Base-by-base conservation (phyloP, 2,888 invertebrate genomes). In the Drosophila nigricruria region DNA sequence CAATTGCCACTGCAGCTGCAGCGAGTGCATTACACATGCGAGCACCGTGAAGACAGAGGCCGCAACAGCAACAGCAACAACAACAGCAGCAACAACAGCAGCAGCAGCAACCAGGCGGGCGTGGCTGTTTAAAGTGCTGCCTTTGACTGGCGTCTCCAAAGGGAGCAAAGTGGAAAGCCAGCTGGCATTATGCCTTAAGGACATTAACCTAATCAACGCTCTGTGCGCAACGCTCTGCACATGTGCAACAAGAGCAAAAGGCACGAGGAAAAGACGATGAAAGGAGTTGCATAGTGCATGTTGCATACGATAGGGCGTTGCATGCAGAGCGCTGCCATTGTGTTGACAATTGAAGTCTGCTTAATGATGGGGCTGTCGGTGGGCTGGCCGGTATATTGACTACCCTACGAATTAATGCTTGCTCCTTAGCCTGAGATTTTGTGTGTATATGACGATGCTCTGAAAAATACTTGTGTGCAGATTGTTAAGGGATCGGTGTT, bases 121-220 rank as follows among this genome's bases (percentile, higher is more conserved):
- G 59, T 5, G 53, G 68, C 63, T 23, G 49, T n/a, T 73, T 61
- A 62, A 74, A 74, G 74, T 74, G 74, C 74, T 74, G 32, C 70
- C 73, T 73, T 65, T 70, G 74, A 74, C 74, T 61, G 74, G 8
- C 65, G 45, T 53, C 47, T 61, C 32, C 53, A 53, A 59, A 52
- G 38, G 36, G 45, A 40, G 53, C 47, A 62, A 40, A 23, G 60
- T 45, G 68, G 43, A 38, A 65, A 63, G 75, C 72, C 77, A 77
- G 84, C 74, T 79, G 73, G 70, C 63, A 79, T 77, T 84, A 74
- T 80, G 77, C 80, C 78, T 80, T 78, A 77, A 85, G 84, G 84
- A 83, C 84, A 85, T 85, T 86, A 85, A 86, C 84, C 87, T 85
- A 85, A 85, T 85, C 84, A 85, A 86, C 75, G 79, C 76, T 63